A percentile compares a stretch with the other conserved stretches of the same genome.
phyloP scores from a whole-genome alignment of 2,113 vertebrate genomes.

The Suricata suricatta region DNA sequence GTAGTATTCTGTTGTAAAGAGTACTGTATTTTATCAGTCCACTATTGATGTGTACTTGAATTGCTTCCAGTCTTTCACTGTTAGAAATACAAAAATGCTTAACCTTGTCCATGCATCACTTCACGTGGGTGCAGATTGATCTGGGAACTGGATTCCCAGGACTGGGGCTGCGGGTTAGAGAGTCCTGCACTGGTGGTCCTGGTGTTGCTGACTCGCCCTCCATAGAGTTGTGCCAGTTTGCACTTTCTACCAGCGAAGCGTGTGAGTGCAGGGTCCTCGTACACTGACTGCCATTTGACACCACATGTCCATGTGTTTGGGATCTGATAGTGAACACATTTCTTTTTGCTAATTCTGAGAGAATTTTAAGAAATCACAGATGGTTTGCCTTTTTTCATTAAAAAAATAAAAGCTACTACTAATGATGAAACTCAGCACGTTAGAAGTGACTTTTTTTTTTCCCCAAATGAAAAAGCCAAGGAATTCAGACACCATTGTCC shows the following conservation, averaged over 20 bases:
- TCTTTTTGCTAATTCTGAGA: constrained; percentile 23
- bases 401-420: background rate
- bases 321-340: background rate
- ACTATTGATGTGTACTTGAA: background rate
- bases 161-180: background rate
- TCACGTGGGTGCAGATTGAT: background rate
- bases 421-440: constrained; percentile 19
- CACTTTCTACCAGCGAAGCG: background rate
- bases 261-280: background rate
- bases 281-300: background rate
- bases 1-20: background rate
- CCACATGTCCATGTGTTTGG: background rate
- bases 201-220: background rate
- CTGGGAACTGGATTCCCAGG: background rate
- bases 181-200: background rate
- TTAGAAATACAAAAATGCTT: background rate
- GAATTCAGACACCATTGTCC: background rate
- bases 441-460: background rate
- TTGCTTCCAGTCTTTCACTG: background rate
- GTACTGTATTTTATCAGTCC: too few relatives aligned
- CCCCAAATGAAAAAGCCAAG: background rate
- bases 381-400: background rate
- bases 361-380: constrained; percentile 33
- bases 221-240: background rate
- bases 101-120: background rate